Evolutionary conservation across 2,797 vertebrate genomes (phyloP).

Genomic region (Protosalanx chinensis): DNA sequence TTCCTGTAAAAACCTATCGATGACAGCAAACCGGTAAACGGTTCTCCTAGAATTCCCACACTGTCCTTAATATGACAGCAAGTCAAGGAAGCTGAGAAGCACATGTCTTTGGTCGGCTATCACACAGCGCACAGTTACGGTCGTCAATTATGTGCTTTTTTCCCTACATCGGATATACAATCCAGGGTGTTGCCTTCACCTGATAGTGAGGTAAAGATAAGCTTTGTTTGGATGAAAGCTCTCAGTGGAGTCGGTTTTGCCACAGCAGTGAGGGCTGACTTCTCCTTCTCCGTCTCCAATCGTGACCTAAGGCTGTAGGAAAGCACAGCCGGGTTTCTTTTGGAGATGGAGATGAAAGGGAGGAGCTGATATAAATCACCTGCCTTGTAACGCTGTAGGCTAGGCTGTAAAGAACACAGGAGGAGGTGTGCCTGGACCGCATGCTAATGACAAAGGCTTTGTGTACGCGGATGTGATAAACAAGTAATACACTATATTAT

Average conservation of each 20-base stretch:
- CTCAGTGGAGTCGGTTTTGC: background rate
- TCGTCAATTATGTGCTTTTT: background rate
- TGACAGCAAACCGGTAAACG: too few species aligned
- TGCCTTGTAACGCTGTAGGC: slow-evolving; percentile 1
- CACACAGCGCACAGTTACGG: background rate
- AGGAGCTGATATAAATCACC: slow-evolving; percentile 25
- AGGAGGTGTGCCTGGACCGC: slow-evolving; percentile 2
- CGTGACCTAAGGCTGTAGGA: slow-evolving; percentile 19
- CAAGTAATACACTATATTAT: too few species aligned
- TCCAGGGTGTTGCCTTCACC: background rate
- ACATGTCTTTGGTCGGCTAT: background rate
- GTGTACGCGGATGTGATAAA: too few species aligned
- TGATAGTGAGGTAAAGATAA: slow-evolving; percentile 1
- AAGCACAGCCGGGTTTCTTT: slow-evolving; percentile 13
- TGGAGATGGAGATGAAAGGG: background rate
- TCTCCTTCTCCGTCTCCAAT: slow-evolving; percentile 13
- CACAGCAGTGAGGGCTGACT: background rate
- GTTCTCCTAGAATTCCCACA: too few species aligned
- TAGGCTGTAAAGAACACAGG: background rate
- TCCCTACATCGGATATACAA: slow-evolving; percentile 1
- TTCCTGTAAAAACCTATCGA: too few species aligned
- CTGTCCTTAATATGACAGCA: background rate
- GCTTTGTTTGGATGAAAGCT: background rate
- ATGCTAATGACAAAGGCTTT: background rate
- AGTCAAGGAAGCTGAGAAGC: background rate